Base-by-base conservation (phyloP, 2,888 invertebrate species). In the Drosophila kuntzei region DNA sequence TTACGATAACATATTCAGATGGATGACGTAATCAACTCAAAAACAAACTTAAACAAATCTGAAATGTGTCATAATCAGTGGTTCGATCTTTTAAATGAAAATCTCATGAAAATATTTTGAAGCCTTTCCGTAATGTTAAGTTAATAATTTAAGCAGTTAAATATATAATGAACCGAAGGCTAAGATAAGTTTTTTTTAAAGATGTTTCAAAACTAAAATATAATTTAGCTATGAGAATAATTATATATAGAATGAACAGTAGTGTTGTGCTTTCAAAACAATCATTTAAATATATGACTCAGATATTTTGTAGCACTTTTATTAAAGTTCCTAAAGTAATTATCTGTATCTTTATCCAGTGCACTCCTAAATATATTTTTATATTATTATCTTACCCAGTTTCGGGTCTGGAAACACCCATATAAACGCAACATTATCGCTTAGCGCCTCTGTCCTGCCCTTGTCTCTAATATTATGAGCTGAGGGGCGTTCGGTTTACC, bases 381-480 rank as follows among this genome's bases (percentile, higher is more conserved):
- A 22, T 44, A 55, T 20, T 50, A 50, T 34, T 16, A 25, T 29
- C 20, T 29, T 12, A 3, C 16, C 36, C 61, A 32, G 3, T 39
- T 55, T 37, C 14, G 9, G 22, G 25, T 41, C 32, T 36, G 2
- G 12, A 34, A 46, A 34, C 53, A 37, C 22, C 58, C 59, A 63
- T 76, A 18, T 57, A 60, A 75, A 41, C 8, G 59, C 29, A 14
- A 53, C 37, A 32, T 77, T 76, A 77, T 72, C 68, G 49, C 63
- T 47, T 53, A 22, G 43, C 36, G 5, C 2, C 36, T 16, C 36
- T 16, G 47, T 20, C 20, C 8, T 27, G 77, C 75, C 72, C 53
- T 50, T 46, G 77, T 76, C 68, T 64, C 25, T 43, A 60, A 77
- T 64, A 53, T 76, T 68, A 72, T 54, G 60, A 72, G 77, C 67